Conservation (phyloP, 2,113 vertebrate genomes). For the Gymnocephalus cernua region DNA sequence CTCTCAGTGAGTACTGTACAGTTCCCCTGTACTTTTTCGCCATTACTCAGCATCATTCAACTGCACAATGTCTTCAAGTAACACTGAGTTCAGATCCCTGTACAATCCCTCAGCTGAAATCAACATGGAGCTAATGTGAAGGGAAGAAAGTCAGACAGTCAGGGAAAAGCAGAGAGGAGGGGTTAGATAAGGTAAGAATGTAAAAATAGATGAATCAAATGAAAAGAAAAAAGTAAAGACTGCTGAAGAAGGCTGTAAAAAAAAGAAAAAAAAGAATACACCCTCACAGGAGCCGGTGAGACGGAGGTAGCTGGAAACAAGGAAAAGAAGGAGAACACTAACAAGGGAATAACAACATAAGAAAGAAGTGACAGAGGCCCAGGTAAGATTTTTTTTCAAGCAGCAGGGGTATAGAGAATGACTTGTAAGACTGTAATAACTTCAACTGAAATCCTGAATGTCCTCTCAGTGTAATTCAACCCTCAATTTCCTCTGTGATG, state of each 20-base stretch:
- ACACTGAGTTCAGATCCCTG: slow-evolving; percentile 29
- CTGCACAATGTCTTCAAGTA: neutral
- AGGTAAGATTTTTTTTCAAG: slow-evolving; percentile 63
- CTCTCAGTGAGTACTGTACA: neutral
- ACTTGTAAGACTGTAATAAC: slow-evolving; percentile 56
- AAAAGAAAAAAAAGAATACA: slow-evolving; percentile 50
- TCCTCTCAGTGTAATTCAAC: slow-evolving; percentile 60
- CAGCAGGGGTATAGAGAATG: slow-evolving; percentile 33
- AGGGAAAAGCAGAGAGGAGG: slow-evolving; percentile 25
- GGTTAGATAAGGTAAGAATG: slow-evolving; percentile 45
- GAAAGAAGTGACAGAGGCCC: slow-evolving; percentile 43
- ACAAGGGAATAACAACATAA: slow-evolving; percentile 41
- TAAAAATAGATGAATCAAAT: slow-evolving; percentile 59
- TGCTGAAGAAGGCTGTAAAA: slow-evolving; percentile 32
- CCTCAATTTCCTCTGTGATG: slow-evolving; percentile 56
- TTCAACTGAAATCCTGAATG: slow-evolving; percentile 49
- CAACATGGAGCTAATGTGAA: slow-evolving; percentile 32
- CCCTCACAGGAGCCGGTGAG: slow-evolving; percentile 40
- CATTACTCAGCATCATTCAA: slow-evolving; percentile 12
- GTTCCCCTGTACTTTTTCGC: neutral
- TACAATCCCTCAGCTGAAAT: slow-evolving; percentile 4
- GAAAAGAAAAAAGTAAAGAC: slow-evolving; percentile 42
- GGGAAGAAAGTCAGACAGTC: slow-evolving; percentile 5
- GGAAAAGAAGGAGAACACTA: slow-evolving; percentile 36
- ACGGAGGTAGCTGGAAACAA: slow-evolving; percentile 30